Conservation (phyloP, 2,113 vertebrate genomes). For the Xiphias gladius region DNA sequence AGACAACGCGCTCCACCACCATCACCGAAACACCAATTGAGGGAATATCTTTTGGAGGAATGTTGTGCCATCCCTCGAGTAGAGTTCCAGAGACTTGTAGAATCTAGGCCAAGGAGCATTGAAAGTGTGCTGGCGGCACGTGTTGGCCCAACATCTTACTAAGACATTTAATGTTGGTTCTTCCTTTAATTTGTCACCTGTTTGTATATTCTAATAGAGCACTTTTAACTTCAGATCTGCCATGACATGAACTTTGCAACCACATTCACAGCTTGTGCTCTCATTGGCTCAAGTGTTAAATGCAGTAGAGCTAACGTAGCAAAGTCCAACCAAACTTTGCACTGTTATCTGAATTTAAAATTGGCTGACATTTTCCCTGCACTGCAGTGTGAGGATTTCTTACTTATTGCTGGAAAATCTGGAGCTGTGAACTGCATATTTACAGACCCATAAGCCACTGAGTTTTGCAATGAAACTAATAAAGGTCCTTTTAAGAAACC, state of each 20-base stretch:
- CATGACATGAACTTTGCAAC: constrained; percentile 16
- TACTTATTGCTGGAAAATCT: constrained; percentile 75
- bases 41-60: too few species aligned
- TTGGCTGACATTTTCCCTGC: constrained; percentile 33
- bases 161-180: too few species aligned
- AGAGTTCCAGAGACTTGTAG: too few species aligned
- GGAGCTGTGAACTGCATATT: constrained; percentile 75
- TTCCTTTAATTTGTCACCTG: too few species aligned
- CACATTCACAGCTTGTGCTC: not conserved
- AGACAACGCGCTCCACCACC: too few species aligned
- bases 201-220: not conserved
- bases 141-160: too few species aligned
- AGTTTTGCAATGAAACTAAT: constrained; percentile 81
- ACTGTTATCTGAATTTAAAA: constrained; percentile 63
- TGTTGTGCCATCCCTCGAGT: too few species aligned
- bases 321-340: constrained; percentile 38
- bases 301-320: constrained; percentile 2
- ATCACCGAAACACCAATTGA: too few species aligned
- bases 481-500: constrained; percentile 81
- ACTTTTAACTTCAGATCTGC: not conserved
- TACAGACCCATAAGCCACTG: constrained; percentile 74
- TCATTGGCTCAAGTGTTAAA: constrained; percentile 31
- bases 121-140: too few species aligned
- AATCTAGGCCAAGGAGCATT: too few species aligned
- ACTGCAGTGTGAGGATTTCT: constrained; percentile 61